Evolutionary conservation across 2,113 vertebrate species (phyloP).

Genomic region (Odontophorus gujanensis): DNA sequence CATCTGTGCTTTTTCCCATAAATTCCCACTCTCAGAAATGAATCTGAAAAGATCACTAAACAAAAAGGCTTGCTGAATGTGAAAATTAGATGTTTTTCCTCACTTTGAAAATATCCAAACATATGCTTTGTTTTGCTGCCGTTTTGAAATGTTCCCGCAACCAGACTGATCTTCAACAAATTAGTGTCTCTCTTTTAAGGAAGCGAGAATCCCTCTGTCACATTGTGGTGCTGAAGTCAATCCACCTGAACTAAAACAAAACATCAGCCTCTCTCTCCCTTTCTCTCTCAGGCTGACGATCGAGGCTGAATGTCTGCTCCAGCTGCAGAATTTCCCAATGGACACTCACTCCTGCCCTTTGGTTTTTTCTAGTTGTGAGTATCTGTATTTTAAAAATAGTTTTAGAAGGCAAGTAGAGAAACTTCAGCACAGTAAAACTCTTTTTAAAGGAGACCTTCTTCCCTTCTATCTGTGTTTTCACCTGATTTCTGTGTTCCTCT

Average conservation of each 20-base stretch:
- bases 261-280: slow-evolving; percentile 26
- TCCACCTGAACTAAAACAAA: not conserved
- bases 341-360: slow-evolving; percentile 97
- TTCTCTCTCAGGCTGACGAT: slow-evolving; percentile 88
- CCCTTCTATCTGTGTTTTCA: not conserved
- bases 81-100: not conserved
- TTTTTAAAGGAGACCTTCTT: not conserved
- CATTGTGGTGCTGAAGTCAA: not conserved
- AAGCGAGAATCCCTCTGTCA: slow-evolving; percentile 29
- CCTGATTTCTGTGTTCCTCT: not conserved
- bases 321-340: slow-evolving; percentile 97
- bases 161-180: slow-evolving; percentile 33
- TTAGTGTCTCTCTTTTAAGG: not conserved
- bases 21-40: not conserved
- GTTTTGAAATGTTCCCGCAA: slow-evolving; percentile 38
- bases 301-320: slow-evolving; percentile 92
- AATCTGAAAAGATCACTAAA: not conserved
- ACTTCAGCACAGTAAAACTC: not conserved
- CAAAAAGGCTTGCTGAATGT: slow-evolving; percentile 1
- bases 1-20: not conserved
- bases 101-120: slow-evolving; percentile 35
- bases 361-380: slow-evolving; percentile 99
- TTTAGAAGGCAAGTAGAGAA: not conserved
- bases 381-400: slow-evolving; percentile 8
- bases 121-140: slow-evolving; percentile 15